Conservation (phyloP, 2,888 invertebrate species). For the Boloria selene region DNA sequence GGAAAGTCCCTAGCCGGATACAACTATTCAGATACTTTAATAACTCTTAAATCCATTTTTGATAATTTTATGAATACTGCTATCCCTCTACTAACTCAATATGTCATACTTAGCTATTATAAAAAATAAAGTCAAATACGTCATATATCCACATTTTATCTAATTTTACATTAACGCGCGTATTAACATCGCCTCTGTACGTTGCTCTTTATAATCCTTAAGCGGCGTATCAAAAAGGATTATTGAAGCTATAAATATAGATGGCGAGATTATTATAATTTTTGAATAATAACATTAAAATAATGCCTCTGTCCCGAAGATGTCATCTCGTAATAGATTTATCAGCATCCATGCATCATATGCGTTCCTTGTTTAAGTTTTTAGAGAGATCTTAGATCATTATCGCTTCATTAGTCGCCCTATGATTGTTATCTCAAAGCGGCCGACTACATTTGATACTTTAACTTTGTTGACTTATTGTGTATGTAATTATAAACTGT, state of each 20-base stretch:
- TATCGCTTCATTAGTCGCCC: slow-evolving; percentile 65
- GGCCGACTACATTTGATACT: slow-evolving; percentile 36
- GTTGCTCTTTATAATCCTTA: slow-evolving; percentile 48
- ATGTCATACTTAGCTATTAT: no score
- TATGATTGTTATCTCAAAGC: slow-evolving; percentile 48
- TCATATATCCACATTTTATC: no score
- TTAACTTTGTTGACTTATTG: slow-evolving; percentile 19
- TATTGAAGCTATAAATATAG: slow-evolving; percentile 75
- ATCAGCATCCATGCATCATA: slow-evolving; percentile 64
- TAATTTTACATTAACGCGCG: no score
- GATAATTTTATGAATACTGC: no score
- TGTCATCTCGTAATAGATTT: slow-evolving; percentile 75
- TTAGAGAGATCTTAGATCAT: slow-evolving; percentile 51
- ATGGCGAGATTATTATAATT: slow-evolving; percentile 76
- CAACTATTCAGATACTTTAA: no score
- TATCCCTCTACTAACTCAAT: no score
- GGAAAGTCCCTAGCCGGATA: no score
- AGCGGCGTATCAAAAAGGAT: slow-evolving; percentile 78
- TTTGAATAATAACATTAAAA: slow-evolving; percentile 79
- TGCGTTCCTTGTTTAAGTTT: slow-evolving; percentile 55
- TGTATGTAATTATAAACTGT: slow-evolving; percentile 24
- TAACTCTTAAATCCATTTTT: no score
- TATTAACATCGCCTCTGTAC: slow-evolving; percentile 39
- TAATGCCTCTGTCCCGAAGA: slow-evolving; percentile 65
- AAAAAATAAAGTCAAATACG: no score